phyloP scores from a whole-genome alignment of 1,140 invertebrate genomes.

The Theocolax elegans region DNA sequence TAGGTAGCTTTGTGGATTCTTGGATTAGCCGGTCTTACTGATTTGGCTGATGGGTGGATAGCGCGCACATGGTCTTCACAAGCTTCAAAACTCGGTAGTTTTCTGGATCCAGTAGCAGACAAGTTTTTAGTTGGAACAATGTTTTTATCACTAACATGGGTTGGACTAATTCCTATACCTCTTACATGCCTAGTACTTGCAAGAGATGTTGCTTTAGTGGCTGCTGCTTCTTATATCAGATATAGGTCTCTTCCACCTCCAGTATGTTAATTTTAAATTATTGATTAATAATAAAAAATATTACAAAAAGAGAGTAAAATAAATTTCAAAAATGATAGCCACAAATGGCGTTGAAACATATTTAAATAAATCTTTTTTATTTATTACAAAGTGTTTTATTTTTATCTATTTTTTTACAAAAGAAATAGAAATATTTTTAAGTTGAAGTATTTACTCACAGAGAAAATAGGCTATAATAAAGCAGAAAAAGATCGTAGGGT shows the following conservation, averaged over 20 bases:
- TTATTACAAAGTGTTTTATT: background rate
- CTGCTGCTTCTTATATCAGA: constrained; percentile 87
- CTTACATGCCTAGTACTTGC: constrained; percentile 87
- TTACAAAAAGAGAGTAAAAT: too few relatives aligned
- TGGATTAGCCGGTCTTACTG: constrained; percentile 60
- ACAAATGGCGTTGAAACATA: background rate
- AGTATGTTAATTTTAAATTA: constrained; percentile 71
- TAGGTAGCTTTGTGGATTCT: constrained; percentile 60
- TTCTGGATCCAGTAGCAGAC: constrained; percentile 98
- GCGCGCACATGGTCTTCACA: constrained; percentile 92
- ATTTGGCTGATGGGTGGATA: constrained; percentile 89
- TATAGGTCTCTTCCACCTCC: constrained; percentile 90
- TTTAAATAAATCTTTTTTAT: background rate
- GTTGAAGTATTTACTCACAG: too few relatives aligned
- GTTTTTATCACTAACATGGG: constrained; percentile 87
- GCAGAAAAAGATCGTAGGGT: too few relatives aligned
- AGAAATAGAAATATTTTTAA: too few relatives aligned
- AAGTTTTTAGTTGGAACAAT: constrained; percentile 92
- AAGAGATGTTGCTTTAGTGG: constrained; percentile 85
- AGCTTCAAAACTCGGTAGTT: constrained; percentile 91
- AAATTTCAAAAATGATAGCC: background rate
- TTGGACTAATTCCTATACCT: constrained; percentile 85
- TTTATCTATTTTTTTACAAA: background rate
- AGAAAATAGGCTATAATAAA: too few relatives aligned
- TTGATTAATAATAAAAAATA: too few relatives aligned